A percentile compares a stretch with the other conserved stretches of the same genome.
phyloP scores from a whole-genome alignment of 2,797 vertebrate species.

The Clarias fuscus region DNA sequence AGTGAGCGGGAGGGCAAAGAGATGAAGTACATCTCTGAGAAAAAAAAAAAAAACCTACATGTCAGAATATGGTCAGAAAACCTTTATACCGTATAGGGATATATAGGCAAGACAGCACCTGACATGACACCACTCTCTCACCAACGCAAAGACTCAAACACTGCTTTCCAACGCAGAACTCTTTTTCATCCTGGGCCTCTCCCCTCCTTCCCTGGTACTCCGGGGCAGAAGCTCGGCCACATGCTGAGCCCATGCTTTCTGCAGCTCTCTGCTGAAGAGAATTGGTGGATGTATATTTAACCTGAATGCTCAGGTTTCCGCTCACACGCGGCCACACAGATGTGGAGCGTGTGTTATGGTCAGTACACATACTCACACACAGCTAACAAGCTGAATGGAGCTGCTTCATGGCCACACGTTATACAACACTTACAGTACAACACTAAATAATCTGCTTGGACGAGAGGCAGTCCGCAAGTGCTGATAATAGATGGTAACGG shows the following conservation, averaged over 20 bases:
- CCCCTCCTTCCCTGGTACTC: conserved; percentile 30
- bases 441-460: too few relatives aligned
- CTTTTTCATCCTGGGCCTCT: conserved; percentile 43
- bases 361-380: neutral
- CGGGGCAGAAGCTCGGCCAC: neutral
- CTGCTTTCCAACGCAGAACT: conserved; percentile 31
- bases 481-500: too few relatives aligned
- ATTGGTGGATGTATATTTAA: conserved; percentile 66
- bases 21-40: neutral
- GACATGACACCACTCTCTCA: conserved; percentile 44
- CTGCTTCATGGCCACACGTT: neutral
- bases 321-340: conserved; percentile 37
- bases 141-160: conserved; percentile 32
- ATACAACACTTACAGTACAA: too few relatives aligned
- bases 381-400: neutral
- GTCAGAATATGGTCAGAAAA: neutral
- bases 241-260: conserved; percentile 15
- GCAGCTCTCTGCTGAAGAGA: conserved; percentile 29
- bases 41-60: too few relatives aligned
- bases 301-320: conserved; percentile 73
- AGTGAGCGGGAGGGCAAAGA: neutral
- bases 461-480: too few relatives aligned
- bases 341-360: conserved; percentile 61
- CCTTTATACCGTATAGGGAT: neutral
- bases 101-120: neutral